Evolutionary conservation across 64 coral and sea anemone genomes (phyloP), one percentile per base, ranked within the genome.

Genomic region (Porites lutea): DNA sequence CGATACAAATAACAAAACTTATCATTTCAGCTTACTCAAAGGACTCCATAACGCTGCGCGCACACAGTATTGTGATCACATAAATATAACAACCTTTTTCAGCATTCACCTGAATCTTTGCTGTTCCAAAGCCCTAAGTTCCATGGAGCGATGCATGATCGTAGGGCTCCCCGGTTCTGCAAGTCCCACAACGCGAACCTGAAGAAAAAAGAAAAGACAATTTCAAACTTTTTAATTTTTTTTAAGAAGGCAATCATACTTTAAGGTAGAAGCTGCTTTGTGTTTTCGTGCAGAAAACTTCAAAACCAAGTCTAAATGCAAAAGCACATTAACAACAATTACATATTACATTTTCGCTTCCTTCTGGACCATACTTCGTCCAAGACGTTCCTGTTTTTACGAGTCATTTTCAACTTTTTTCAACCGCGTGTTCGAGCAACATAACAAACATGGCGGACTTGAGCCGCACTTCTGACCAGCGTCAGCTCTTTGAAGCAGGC

Each of bases 141-240:
- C 95, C 95, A 97, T 97, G 16, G 95, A 97, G 51, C 95, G 95
- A 83, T 97, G 95, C 0, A 94, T 70, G 88, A 97, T 94, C 69
- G 63, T 68, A 5, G 87, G 95, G n/a, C 75, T 93, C 61, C 65
- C 37, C 19, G 88, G 95, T 20, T 97, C 95, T 1, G 76, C 87
- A 20, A 97, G 55, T 4, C 95, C 95, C 11, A 97, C 88, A 6
- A 97, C 95, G 48, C 95, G 69, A 5, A 97, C 95, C 95, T 96
- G 27, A 23, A 65, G 76, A 37, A 37, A 37, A 37, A 37, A 37
- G 27, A 37, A 37, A 37, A 37, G 27, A 37, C 27, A 37, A 37
- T 37, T 37, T 37, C 48, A 54, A 73, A 13, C 8, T n/a, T 9
- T n/a, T n/a, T n/a, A n/a, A n/a, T n/a, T n/a, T n/a, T n/a, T n/a